Evolutionary conservation across 2,888 invertebrate species (phyloP).

Genomic region (Acleris sparsana): DNA sequence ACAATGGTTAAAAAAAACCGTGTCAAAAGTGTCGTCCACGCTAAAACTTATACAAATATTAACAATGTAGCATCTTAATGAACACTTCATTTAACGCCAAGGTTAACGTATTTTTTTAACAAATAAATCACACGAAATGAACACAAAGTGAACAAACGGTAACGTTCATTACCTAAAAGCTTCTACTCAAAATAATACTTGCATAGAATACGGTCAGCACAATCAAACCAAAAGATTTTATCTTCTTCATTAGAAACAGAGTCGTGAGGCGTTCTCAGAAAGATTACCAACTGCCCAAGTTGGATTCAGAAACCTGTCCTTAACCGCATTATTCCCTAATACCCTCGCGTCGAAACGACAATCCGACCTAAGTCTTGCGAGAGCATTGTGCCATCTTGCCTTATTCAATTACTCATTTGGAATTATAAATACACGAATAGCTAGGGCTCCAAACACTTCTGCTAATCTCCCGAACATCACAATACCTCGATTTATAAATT

Average conservation of each 20-base stretch:
- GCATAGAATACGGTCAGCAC: too few species aligned
- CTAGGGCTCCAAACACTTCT: conserved; percentile 55
- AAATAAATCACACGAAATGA: too few species aligned
- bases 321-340: conserved; percentile 56
- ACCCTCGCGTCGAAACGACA: conserved; percentile 60
- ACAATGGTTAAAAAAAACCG: too few species aligned
- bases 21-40: too few species aligned
- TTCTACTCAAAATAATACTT: too few species aligned
- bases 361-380: conserved; percentile 66
- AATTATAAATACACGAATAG: conserved; percentile 61
- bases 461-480: conserved; percentile 71
- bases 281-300: conserved; percentile 35
- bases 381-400: conserved; percentile 60
- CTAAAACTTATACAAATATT: too few species aligned
- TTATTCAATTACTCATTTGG: conserved; percentile 68
- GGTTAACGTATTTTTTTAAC: too few species aligned
- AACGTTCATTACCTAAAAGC: too few species aligned
- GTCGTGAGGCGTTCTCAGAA: conserved; percentile 33
- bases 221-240: conserved; percentile 1
- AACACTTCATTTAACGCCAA: too few species aligned
- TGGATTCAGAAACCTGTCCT: conserved; percentile 40
- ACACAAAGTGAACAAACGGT: too few species aligned
- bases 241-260: conserved; percentile 13
- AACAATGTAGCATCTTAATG: too few species aligned
- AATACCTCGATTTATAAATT: conserved; percentile 68